Evolutionary conservation across 2,888 invertebrate genomes (phyloP).

Genomic region (Trissoscelio sp.): DNA sequence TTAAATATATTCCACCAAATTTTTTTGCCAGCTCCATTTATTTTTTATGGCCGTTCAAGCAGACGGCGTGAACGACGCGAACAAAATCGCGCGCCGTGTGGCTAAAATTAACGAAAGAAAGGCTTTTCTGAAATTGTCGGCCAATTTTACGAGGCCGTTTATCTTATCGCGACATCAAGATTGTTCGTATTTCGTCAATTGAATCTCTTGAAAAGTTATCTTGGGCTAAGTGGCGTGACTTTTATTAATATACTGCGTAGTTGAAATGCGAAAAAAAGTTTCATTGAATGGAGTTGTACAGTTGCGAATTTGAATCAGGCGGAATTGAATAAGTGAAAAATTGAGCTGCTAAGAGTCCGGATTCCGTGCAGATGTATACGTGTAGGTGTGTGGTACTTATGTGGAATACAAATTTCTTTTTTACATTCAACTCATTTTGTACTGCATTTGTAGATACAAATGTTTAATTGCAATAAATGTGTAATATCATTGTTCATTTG

Average conservation of each 20-base stretch:
- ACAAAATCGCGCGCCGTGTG: background rate
- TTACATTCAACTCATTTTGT: background rate
- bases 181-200: background rate
- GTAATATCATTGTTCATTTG: no score
- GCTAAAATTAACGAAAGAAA: slow-evolving; percentile 4
- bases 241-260: slow-evolving; percentile 7
- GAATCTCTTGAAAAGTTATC: background rate
- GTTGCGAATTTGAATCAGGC: slow-evolving; percentile 13
- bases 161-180: background rate
- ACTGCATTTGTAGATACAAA: background rate
- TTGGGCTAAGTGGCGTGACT: background rate
- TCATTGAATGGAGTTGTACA: slow-evolving; percentile 2
- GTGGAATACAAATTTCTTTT: background rate
- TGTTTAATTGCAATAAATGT: background rate
- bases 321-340: slow-evolving; percentile 43
- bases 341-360: slow-evolving; percentile 19
- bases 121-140: background rate
- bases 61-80: slow-evolving; percentile 15
- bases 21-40: background rate
- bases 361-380: background rate
- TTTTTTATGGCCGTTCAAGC: background rate
- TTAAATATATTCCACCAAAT: background rate
- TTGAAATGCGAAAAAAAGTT: slow-evolving; percentile 11
- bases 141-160: background rate
- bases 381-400: background rate